Conservation (phyloP, 2,888 invertebrate species). For the Sarcophaga rosellei region DNA sequence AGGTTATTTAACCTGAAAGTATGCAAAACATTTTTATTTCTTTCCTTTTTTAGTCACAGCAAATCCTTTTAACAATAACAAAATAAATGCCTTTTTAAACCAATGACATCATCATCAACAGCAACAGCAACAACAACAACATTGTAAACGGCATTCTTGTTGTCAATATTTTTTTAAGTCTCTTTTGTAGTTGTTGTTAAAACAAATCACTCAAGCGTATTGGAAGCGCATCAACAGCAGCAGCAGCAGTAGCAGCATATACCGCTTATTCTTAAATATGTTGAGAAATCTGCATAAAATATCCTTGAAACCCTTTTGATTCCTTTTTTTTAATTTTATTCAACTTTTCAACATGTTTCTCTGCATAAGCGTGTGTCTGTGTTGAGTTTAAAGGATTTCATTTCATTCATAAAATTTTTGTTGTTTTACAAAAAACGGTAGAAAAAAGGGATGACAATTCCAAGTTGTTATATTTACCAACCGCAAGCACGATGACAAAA, state of each 20-base stretch:
- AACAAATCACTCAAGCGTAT: conserved; percentile 64
- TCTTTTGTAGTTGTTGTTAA: conserved; percentile 5
- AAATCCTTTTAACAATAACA: conserved; percentile 63
- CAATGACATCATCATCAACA: conserved; percentile 58
- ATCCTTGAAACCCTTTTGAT: conserved; percentile 60
- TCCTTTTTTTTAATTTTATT: conserved; percentile 36
- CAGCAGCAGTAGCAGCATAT: conserved; percentile 6
- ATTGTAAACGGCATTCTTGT: background rate
- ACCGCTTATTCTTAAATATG: conserved; percentile 43
- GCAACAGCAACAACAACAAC: background rate
- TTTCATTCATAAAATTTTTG: background rate
- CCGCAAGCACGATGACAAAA: conserved; percentile 65
- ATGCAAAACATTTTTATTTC: conserved; percentile 55
- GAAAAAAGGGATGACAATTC: conserved; percentile 66
- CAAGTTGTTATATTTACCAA: conserved; percentile 65
- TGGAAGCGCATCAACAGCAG: conserved; percentile 62
- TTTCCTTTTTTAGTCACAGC: conserved; percentile 16
- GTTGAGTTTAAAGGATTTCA: background rate
- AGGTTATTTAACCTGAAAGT: conserved; percentile 6
- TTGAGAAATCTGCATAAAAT: conserved; percentile 64
- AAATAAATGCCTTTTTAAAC: conserved; percentile 55
- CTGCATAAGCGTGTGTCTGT: background rate
- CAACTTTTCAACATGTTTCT: conserved; percentile 23
- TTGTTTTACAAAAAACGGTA: no score
- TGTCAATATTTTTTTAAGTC: background rate